These are phyloP conservation scores for Tillus elongatus DNA, from an alignment of 2,888 invertebrate species.

Conservation along the genomic window DNA sequence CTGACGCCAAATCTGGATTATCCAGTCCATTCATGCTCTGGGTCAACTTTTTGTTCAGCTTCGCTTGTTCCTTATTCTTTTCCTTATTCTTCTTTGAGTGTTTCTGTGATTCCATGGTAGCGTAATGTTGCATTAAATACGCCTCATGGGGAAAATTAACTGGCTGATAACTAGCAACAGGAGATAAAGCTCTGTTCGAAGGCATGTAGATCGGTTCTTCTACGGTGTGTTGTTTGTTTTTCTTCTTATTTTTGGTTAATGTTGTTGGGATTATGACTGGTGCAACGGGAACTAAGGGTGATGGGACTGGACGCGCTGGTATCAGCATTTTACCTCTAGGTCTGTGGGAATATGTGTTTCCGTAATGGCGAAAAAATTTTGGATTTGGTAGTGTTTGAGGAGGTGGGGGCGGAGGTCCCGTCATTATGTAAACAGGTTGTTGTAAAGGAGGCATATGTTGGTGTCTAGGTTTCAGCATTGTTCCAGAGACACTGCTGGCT, in stretches of 20 bases:
- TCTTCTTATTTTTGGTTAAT: conserved; percentile 49
- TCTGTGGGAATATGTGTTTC: conserved; percentile 39
- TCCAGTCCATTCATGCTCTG: conserved; percentile 61
- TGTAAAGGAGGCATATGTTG: conserved; percentile 32
- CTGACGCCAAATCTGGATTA: conserved; percentile 35
- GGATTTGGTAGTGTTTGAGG: conserved; percentile 41
- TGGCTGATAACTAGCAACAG: conserved; percentile 50
- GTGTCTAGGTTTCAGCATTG: conserved; percentile 42
- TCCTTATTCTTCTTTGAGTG: conserved; percentile 24
- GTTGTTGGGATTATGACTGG: conserved; percentile 42
- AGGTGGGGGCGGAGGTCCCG: conserved; percentile 30
- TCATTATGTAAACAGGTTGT: conserved; percentile 40
- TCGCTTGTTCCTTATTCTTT: conserved; percentile 19
- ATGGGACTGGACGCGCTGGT: conserved; percentile 46
- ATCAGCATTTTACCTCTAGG: conserved; percentile 48
- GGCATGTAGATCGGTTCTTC: conserved; percentile 54
- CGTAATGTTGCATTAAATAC: conserved; percentile 50
- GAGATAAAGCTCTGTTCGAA: conserved; percentile 47
- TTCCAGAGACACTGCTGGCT: conserved; percentile 35
- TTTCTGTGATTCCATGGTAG: conserved; percentile 43
- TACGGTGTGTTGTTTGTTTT: conserved; percentile 46
- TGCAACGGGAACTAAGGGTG: conserved; percentile 34
- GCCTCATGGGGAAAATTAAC: conserved; percentile 50
- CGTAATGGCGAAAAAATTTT: conserved; percentile 43
- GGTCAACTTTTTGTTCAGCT: conserved; percentile 52